Conservation (phyloP, 2,797 vertebrate genomes). For the Clarias laeviceps region DNA sequence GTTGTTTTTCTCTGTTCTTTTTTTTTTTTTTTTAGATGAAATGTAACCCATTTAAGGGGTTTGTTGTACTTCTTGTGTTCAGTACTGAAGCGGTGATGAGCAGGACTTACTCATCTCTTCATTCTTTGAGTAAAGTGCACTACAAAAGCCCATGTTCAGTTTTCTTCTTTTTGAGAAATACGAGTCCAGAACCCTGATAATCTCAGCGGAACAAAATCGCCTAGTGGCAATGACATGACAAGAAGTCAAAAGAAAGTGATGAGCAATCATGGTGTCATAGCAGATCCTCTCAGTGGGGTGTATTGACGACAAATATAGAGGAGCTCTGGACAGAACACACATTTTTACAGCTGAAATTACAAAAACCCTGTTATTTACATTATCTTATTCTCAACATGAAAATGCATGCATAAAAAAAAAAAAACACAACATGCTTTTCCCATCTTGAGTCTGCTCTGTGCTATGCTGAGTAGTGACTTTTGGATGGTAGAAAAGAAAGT, state of each 20-base stretch:
- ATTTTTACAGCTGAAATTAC: neutral
- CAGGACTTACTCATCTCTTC: conserved; percentile 5
- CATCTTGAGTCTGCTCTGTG: neutral
- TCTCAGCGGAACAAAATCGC: neutral
- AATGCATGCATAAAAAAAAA: neutral
- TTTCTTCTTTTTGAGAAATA: conserved; percentile 7
- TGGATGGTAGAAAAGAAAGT: neutral
- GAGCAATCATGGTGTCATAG: neutral
- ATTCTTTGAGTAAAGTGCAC: neutral
- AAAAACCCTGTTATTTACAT: neutral
- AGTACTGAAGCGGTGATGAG: neutral
- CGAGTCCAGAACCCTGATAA: neutral
- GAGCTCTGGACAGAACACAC: neutral
- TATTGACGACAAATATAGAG: neutral
- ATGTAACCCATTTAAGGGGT: neutral
- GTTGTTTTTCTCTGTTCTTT: too few relatives aligned
- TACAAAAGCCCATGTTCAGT: neutral
- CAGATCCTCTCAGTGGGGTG: neutral
- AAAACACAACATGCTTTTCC: neutral
- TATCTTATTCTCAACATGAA: neutral
- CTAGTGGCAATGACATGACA: neutral
- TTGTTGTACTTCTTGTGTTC: conserved; percentile 3
- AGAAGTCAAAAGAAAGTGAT: neutral
- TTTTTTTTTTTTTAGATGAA: neutral
- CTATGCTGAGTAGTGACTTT: neutral